Evolutionary conservation across 2,888 invertebrate species (phyloP), one percentile per base, ranked within the genome.

Genomic region (Drosophila birchii): DNA sequence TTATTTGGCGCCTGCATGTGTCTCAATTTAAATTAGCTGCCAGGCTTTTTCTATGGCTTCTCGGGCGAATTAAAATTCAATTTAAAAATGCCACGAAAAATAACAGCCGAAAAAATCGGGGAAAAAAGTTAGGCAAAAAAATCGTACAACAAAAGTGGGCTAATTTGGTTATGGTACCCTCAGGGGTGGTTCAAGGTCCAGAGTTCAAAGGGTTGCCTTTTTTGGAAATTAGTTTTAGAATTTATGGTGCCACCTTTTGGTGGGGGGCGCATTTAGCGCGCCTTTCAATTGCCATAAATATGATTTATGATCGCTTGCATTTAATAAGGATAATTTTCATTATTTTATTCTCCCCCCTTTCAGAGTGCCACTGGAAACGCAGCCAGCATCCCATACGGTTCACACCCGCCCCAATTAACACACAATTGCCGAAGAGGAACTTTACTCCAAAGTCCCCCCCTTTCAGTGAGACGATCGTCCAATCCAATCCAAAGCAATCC

Each of bases 171-270:
- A 67, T 67, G 55, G 54, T 70, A 53, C 67, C 67, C 68, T 62
- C 56, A 79, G 84, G 80, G 79, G 85, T 41, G 83, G 67, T 41
- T 54, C 38, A 38, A 66, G 64, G 68, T 57, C 57, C 16, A 29
- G 76, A 49, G 67, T 69, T 68, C 69, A 68, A 68, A 68, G 68
- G 68, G 68, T 68, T 68, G 76, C 61, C 62, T 71, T 70, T 71
- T 70, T 32, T 75, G 86, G 79, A 91, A 90, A 91, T 91, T 90
- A 91, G 91, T 90, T 90, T 84, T 81, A 82, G 68, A 90, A 91
- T 91, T 91, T 91, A 90, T 90, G 79, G 80, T 80, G 71, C 76
- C 59, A 74, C 68, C 7, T 16, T 16, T 36, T 12, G 16, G 14
- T 12, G 16, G 14, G 20, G 58, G 47, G 1, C 69, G 64, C 55